phyloP scores from a whole-genome alignment of 2,113 vertebrate genomes.

The Cinclus cinclus region DNA sequence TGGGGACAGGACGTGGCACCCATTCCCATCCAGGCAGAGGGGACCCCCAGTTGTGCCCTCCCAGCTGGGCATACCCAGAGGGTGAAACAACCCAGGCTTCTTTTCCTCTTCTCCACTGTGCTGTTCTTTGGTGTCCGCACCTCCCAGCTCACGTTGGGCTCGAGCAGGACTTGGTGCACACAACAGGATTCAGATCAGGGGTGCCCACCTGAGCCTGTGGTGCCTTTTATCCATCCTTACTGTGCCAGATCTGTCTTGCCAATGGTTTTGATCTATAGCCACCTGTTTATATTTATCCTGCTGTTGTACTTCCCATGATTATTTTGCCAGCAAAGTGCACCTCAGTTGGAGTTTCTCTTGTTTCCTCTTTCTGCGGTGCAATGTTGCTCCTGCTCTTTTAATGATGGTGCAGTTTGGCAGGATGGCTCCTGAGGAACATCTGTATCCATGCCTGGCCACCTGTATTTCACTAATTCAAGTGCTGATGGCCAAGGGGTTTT shows the following conservation, averaged over 20 bases:
- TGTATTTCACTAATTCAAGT: neutral
- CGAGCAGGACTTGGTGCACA: accelerated
- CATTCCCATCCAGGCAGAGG: neutral
- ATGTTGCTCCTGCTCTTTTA: neutral
- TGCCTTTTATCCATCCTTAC: neutral
- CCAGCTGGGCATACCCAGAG: neutral
- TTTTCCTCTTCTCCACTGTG: neutral
- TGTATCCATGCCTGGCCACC: neutral
- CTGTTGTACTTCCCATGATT: neutral
- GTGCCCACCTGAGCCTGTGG: neutral
- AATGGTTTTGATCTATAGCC: neutral
- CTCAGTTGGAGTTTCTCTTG: neutral
- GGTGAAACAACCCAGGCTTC: neutral
- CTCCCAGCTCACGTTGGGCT: accelerated
- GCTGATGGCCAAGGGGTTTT: neutral
- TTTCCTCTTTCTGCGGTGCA: neutral
- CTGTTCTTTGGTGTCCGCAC: neutral
- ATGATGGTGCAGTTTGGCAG: neutral
- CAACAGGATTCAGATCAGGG: neutral
- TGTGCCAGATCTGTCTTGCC: neutral
- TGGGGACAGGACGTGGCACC: neutral
- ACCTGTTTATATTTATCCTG: conserved; percentile 8
- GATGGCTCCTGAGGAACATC: neutral
- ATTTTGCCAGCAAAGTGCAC: neutral
- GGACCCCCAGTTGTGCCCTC: neutral